A percentile compares a stretch with the other conserved stretches of the same genome.
Evolutionary conservation across 1,140 invertebrate species (phyloP).

Genomic region (Gryon sp.): DNA sequence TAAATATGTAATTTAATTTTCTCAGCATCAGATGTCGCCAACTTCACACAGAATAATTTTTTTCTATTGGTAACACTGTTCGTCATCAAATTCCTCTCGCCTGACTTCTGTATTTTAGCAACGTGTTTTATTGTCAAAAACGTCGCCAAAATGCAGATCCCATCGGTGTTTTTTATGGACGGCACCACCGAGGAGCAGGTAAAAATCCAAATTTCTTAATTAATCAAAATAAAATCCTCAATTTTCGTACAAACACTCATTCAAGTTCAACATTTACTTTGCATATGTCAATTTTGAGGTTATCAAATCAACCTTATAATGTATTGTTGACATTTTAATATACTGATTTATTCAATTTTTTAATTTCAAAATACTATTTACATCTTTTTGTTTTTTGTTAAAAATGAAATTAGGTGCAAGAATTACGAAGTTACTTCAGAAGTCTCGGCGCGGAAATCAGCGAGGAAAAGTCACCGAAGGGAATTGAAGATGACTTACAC

Average conservation of each 20-base stretch:
- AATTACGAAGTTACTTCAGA: slow-evolving; percentile 93
- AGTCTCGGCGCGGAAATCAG: slow-evolving; percentile 94
- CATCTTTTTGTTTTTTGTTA: slow-evolving; percentile 50
- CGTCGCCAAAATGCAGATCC: slow-evolving; percentile 84
- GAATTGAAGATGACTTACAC: slow-evolving; percentile 95
- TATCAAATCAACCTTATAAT: neutral
- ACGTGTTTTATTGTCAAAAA: slow-evolving; percentile 11
- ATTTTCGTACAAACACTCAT: neutral
- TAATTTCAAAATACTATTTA: slow-evolving; percentile 8
- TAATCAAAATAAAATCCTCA: neutral
- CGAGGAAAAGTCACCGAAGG: slow-evolving; percentile 92
- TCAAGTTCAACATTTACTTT: neutral
- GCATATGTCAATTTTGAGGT: slow-evolving; percentile 19
- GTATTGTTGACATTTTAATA: neutral
- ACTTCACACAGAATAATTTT: too few relatives aligned
- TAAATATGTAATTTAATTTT: too few relatives aligned
- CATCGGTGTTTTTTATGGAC: slow-evolving; percentile 88
- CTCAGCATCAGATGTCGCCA: too few relatives aligned
- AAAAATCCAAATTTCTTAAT: slow-evolving; percentile 50
- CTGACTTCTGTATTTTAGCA: slow-evolving; percentile 1
- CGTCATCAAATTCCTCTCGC: too few relatives aligned
- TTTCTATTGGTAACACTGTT: too few relatives aligned
- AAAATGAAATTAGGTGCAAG: slow-evolving; percentile 88
- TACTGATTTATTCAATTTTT: neutral
- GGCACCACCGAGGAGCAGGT: slow-evolving; percentile 89